Evolutionary conservation across 2,113 vertebrate species (phyloP), one percentile per base, ranked within the genome.

Genomic region (Sula dactylatra): DNA sequence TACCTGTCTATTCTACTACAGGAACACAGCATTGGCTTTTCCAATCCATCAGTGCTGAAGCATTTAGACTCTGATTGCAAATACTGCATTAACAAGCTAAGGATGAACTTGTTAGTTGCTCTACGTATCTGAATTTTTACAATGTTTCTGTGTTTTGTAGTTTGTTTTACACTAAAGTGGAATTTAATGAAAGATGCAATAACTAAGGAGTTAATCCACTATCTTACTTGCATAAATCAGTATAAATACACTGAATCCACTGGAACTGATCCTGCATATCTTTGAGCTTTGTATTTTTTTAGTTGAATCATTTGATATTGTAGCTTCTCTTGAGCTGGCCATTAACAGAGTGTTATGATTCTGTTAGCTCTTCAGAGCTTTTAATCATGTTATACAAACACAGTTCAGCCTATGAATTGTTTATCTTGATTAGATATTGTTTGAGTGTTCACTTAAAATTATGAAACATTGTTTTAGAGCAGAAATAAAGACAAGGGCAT

Each of bases 321-420:
- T 79, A 82, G 73, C 62, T 84, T 72, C 27, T 80, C n/a, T 82
- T 45, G 52, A 90, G 50, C 73, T 72, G 20, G 14, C 65, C 83
- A 92, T 95, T 92, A 95, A 91, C 40, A 71, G 72, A 88, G 72
- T n/a, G n/a, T 50, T 86, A 88, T 83, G 47, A 93, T 81, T 83
- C 65, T 44, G 58, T 76, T 87, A 87, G 88, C 62, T 89, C 80
- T 80, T 82, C 62, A 93, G 59, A 89, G 78, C 19, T 88, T 94
- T 95, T 58, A 97, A 93, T 93, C 58, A 93, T 73, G 54, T 91
- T 90, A 80, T 62, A 93, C 54, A 95, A 95, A 95, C 73, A 94
- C 38, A 82, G n/a, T 73, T 82, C 49, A 77, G 58, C 55, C 42
- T 85, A 54, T 22, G 40, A 93, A 89, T 58, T 87, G 69, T 94